Evolutionary conservation across 2,797 vertebrate species (phyloP).

Genomic region (Anguilla anguilla): DNA sequence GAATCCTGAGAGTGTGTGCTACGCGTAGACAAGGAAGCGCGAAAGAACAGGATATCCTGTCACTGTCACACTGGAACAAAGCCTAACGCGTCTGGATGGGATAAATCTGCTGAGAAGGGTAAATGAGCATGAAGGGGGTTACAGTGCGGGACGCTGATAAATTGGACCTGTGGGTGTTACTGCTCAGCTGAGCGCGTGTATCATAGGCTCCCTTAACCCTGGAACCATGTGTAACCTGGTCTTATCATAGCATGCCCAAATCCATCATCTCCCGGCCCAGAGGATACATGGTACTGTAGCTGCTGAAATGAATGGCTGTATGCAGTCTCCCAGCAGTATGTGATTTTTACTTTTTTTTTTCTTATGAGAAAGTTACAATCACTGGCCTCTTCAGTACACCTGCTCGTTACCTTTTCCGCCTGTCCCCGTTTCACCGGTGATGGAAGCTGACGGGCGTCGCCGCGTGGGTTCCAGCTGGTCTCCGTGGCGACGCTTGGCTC

Average conservation of each 20-base stretch:
- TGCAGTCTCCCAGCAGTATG: no score
- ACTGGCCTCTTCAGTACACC: no score
- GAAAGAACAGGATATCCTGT: constrained; percentile 76
- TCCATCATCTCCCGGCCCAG: not conserved
- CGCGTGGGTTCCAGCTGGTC: not conserved
- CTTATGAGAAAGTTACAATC: no score
- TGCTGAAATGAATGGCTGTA: no score
- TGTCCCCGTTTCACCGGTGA: not conserved
- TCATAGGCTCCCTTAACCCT: not conserved
- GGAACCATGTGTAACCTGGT: not conserved
- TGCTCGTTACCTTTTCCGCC: not conserved
- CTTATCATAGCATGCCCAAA: not conserved
- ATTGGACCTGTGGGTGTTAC: not conserved
- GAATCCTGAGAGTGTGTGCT: constrained; percentile 64
- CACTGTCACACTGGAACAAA: constrained; percentile 56
- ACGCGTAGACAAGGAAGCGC: constrained; percentile 68
- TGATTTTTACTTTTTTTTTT: no score
- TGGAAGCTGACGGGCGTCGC: not conserved
- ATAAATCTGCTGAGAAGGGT: constrained; percentile 53
- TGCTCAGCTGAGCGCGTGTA: constrained; percentile 19
- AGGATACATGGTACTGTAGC: no score
- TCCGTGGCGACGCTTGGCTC: not conserved
- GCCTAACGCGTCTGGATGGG: constrained; percentile 18
- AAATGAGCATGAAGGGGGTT: not conserved
- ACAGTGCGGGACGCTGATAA: constrained; percentile 3